Evolutionary conservation across 2,113 vertebrate genomes (phyloP).

Genomic region (Aspidoscelis tigris): DNA sequence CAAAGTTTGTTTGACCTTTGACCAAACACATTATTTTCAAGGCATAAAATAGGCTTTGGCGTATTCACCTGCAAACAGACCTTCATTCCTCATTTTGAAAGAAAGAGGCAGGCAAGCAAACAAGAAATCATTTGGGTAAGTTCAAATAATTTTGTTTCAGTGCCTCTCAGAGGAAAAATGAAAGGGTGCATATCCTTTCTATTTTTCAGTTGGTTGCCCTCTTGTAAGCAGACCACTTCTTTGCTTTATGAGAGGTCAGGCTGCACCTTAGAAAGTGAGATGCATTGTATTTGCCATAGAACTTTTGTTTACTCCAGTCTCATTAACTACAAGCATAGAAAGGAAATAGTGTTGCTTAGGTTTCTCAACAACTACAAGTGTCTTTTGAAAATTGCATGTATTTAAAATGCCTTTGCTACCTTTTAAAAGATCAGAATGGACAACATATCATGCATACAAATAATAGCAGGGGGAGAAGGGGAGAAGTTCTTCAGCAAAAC

Average conservation of each 20-base stretch:
- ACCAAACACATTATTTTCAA: background rate
- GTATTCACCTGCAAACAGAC: background rate
- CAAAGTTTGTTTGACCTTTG: background rate
- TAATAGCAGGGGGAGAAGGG: background rate
- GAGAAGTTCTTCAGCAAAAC: background rate
- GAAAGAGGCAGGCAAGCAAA: background rate
- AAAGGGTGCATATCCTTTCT: background rate
- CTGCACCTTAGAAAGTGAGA: background rate
- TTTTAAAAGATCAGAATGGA: background rate
- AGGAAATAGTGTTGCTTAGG: background rate
- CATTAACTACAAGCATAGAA: background rate
- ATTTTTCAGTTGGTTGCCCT: background rate
- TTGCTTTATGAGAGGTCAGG: background rate
- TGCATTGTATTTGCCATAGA: rapidly evolving
- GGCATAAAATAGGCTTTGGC: background rate
- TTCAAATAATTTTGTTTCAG: background rate
- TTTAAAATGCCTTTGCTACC: background rate
- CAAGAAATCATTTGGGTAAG: background rate
- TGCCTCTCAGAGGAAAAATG: background rate
- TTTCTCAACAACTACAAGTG: background rate
- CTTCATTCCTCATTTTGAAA: background rate
- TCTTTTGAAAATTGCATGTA: too few relatives aligned
- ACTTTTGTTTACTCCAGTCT: background rate
- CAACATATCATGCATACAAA: background rate
- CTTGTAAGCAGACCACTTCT: background rate